Evolutionary conservation across 2,113 vertebrate genomes (phyloP).

Genomic region (Poeciliopsis prolifica): DNA sequence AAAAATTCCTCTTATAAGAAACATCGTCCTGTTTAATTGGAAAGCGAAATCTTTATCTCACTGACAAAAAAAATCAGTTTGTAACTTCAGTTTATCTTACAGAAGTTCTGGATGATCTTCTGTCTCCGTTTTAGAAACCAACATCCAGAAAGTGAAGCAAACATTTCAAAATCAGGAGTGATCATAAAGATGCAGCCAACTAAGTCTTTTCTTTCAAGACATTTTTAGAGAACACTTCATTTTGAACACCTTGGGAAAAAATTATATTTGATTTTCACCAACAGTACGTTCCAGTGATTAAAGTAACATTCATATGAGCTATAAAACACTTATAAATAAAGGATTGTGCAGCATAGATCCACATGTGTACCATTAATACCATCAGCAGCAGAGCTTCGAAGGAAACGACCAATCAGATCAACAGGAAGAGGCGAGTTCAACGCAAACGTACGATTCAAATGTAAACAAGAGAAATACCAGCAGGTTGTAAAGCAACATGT

Average conservation of each 20-base stretch:
- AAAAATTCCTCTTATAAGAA: no score
- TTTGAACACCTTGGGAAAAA: background rate
- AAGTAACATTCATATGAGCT: slow-evolving; percentile 13
- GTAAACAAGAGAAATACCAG: slow-evolving; percentile 59
- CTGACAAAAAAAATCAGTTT: background rate
- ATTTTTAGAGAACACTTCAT: background rate
- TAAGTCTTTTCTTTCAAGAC: background rate
- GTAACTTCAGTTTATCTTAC: background rate
- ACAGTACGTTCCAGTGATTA: slow-evolving; percentile 11
- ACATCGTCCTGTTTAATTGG: no score
- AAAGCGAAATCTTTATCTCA: background rate
- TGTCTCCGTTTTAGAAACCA: background rate
- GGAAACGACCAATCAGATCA: slow-evolving; percentile 22
- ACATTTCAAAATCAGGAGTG: no score
- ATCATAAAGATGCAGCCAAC: no score
- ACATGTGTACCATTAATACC: slow-evolving; percentile 41
- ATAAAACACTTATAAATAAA: slow-evolving; percentile 33
- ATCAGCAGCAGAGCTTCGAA: slow-evolving; percentile 15
- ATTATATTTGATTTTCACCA: background rate
- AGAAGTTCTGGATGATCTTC: background rate
- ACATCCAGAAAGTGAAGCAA: background rate
- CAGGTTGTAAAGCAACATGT: slow-evolving; percentile 37
- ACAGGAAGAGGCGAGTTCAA: slow-evolving; percentile 19
- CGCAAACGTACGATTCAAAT: slow-evolving; percentile 29
- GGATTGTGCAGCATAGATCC: slow-evolving; percentile 28